Evolutionary conservation across 2,113 vertebrate genomes (phyloP), one percentile per base, ranked within the genome.

Genomic region (Mormoops blainvillei): DNA sequence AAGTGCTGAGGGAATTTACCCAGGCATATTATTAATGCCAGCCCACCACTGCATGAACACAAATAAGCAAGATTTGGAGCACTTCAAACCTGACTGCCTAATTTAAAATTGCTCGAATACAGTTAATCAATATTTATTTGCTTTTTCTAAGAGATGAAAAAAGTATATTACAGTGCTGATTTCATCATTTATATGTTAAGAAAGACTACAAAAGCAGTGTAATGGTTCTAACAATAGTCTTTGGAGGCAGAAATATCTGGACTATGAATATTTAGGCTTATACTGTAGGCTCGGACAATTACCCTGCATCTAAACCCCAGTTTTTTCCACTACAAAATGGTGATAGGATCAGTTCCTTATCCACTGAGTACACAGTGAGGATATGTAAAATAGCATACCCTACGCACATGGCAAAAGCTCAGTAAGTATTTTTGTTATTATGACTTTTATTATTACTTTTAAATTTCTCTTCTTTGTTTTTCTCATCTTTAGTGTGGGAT

Each of bases 71-170:
- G 87, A 97, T 96, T 94, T 93, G 61, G 90, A 97, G 94, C 63
- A 93, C 92, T 95, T 97, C 92, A 95, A 90, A 94, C 95, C 19
- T 94, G 94, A 94, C 95, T 96, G 90, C 94, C 92, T 97, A 87
- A 92, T 97, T 98, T 95, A 94, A 97, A 97, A 92, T 92, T 94
- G 83, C 90, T 95, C 92, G 71, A 97, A 87, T 94, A 68, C 31
- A 94, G 84, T 97, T 97, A 97, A 97, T 98, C 96, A 97, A 91
- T 96, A 97, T 95, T 93, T 95, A 94, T 88, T 97, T 96, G 80
- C 80, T 54, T 92, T 89, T 87, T 94, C 88, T 95, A 70, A 90
- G 88, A 94, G 87, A 94, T 93, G 87, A 96, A 90, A 85, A 89
- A 94, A 95, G 67, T 88, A 92, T 63, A 63, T 78, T 91, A 96